Conservation (phyloP, 2,113 vertebrate species). For the Peromyscus californicus region DNA sequence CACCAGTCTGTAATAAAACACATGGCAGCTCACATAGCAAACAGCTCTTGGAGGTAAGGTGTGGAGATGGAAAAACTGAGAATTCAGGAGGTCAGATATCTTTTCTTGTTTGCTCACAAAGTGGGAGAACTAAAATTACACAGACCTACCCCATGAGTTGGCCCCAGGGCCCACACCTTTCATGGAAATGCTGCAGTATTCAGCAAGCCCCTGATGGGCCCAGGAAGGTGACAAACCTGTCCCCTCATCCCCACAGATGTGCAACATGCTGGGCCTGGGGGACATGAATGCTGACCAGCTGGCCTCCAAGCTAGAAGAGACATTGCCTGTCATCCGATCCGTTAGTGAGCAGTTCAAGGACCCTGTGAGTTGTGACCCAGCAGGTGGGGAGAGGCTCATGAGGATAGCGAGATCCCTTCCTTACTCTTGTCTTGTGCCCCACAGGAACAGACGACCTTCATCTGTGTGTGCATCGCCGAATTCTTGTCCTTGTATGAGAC, state of each 20-base stretch:
- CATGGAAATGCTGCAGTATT: not conserved
- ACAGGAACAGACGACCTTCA: conserved; percentile 97
- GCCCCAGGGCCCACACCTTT: not conserved
- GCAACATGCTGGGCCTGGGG: conserved; percentile 96
- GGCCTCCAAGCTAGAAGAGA: conserved; percentile 97
- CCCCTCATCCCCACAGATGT: conserved; percentile 90
- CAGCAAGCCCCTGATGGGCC: not conserved
- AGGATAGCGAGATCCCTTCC: not conserved
- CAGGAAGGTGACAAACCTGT: not conserved
- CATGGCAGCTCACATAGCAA: not conserved
- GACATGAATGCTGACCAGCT: conserved; percentile 98
- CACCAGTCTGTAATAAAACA: not conserved
- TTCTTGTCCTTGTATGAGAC: conserved; percentile 98
- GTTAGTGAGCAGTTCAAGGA: conserved; percentile 98
- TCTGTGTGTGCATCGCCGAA: conserved; percentile 97
- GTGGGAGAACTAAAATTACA: not conserved
- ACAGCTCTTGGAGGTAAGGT: not conserved
- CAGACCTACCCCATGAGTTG: not conserved
- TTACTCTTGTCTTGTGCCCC: not conserved
- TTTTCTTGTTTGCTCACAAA: not conserved
- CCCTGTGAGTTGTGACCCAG: conserved; percentile 88
- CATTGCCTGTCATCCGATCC: conserved; percentile 95
- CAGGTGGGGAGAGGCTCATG: not conserved
- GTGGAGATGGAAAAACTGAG: not conserved
- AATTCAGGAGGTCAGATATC: not conserved